Conservation (phyloP, 2,113 vertebrate genomes). For the Aythya baeri region DNA sequence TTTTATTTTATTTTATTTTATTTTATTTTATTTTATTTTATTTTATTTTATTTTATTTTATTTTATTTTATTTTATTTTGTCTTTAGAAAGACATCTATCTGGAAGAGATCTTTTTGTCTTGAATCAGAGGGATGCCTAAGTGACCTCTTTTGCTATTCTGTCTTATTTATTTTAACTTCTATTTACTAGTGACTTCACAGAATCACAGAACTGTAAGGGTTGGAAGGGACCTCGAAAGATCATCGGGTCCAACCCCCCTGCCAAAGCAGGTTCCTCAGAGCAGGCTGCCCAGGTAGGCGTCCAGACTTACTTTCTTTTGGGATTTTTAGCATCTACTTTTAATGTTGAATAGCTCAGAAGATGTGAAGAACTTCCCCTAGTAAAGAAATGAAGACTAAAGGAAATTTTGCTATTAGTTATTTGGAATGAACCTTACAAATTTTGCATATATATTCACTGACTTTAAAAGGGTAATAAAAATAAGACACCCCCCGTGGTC, state of each 20-base stretch:
- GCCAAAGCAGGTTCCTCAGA: no score
- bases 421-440: not conserved
- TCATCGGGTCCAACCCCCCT: no score
- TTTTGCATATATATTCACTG: not conserved
- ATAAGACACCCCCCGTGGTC: not conserved
- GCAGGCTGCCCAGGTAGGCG: no score
- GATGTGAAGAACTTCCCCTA: not conserved
- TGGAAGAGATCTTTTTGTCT: not conserved
- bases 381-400: not conserved
- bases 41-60: no score
- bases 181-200: not conserved
- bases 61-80: no score
- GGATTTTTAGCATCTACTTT: not conserved
- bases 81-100: not conserved
- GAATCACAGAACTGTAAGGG: no score
- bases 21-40: no score
- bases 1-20: no score
- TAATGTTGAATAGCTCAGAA: not conserved
- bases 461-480: not conserved
- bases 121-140: not conserved
- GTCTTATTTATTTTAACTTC: not conserved
- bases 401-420: fast-evolving
- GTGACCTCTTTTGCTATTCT: not conserved
- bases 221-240: no score
- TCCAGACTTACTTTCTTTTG: not conserved